Evolutionary conservation across 2,113 vertebrate species (phyloP), one percentile per base, ranked within the genome.

Genomic region (Muntiacus reevesi): DNA sequence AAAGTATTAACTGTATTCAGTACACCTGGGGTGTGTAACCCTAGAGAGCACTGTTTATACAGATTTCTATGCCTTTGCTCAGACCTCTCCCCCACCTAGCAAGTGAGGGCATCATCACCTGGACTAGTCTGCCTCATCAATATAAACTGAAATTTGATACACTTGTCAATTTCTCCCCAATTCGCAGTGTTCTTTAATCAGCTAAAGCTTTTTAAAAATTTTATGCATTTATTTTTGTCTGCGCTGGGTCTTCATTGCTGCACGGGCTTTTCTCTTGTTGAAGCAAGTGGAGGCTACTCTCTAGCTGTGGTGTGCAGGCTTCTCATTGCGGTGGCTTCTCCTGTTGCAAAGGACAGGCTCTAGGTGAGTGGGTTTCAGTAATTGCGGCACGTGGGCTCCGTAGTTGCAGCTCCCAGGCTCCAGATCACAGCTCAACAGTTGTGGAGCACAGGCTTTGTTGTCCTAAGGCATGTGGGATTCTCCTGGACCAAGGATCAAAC

Each of bases 321-420:
- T 71, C n/a, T 6, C n/a, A 71, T 71, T 11, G 1, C 19, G 3
- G 67, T 23, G 36, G 71, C 23, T 76, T 27, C 23, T 76, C 23
- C 25, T 76, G 40, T 43, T 76, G 71, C 40, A 14, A 43, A 43
- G 0, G 0, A 76, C 0, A 27, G 36, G 71, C 1, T 13, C 23
- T 43, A 43, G 71, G 36, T 4, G 36, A 76, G 36, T 43, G 40
- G 23, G 64, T 4, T 21, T 36, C 64, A 71, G 64, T 1, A 71
- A 9, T 0, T 4, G 64, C 0, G 17, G 33, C 64, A 19, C 4
- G 8, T 36, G 64, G n/a, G 36, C 36, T 43, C 36, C 1, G 11
- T 7, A 76, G 71, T 15, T 7, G 23, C 12, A 27, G 71, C 40
- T 76, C 71, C 71, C 23, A 43, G 71, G 36, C 36, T 74, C 67